Percentiles rank a stretch among this genome's conserved stretches.
Evolutionary conservation across 2,113 vertebrate species (phyloP).

Genomic region (Calonectris borealis): DNA sequence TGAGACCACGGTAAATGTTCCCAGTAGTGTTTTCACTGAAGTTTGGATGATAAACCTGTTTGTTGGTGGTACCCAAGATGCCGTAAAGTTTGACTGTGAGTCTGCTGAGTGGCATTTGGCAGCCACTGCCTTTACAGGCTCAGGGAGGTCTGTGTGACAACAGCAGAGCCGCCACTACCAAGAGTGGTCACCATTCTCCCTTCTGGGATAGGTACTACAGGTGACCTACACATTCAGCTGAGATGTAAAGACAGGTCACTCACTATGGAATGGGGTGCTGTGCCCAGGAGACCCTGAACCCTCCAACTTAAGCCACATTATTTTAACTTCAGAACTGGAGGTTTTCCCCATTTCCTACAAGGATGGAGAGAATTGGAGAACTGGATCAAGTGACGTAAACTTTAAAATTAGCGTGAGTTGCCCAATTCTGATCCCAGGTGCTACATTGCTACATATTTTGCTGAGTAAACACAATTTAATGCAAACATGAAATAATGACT

Average conservation of each 20-base stretch:
- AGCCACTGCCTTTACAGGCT: not conserved
- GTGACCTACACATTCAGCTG: not conserved
- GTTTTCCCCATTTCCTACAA: not conserved
- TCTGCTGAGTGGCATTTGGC: not conserved
- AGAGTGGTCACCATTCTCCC: not conserved
- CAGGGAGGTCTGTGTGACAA: not conserved
- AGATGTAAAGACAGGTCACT: not conserved
- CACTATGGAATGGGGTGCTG: accelerated
- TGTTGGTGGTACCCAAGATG: not conserved
- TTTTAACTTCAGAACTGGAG: not conserved
- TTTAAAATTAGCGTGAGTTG: not conserved
- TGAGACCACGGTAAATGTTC: not conserved
- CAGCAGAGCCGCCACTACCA: not conserved
- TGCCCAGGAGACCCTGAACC: not conserved
- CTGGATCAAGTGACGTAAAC: not conserved
- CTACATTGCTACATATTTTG: not conserved
- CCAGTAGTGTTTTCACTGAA: not conserved
- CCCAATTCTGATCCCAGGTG: not conserved
- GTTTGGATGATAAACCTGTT: not conserved
- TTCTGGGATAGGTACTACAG: not conserved
- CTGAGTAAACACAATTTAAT: not conserved
- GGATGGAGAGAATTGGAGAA: not conserved
- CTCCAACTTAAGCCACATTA: not conserved
- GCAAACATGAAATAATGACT: not conserved
- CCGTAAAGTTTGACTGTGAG: not conserved